Base-by-base conservation (phyloP, 2,888 invertebrate species). In the Pedicia rivosa region DNA sequence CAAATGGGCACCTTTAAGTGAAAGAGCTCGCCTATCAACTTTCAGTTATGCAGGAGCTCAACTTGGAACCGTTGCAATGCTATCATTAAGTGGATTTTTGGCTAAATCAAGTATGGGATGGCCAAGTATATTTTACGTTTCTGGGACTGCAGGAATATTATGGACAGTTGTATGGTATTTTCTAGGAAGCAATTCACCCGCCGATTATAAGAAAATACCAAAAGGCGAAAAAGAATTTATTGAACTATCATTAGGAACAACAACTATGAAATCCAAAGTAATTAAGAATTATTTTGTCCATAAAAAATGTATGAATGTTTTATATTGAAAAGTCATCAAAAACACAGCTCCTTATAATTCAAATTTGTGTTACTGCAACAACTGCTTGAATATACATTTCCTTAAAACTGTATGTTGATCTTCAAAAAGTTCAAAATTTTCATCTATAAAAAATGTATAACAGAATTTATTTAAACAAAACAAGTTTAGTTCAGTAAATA, bases 91-190 rank as follows among this genome's bases (percentile, higher is more conserved):
- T n/a, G 87, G 87, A 1, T 61, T 73, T 3, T 63, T 88, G 28
- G 66, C 80, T 0, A 72, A 72, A 1, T 72, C 76, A 0, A 46
- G 59, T 0, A 63, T 71, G 48, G 84, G 84, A 1, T 86, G 86
- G 86, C 76, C 78, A 1, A 69, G 76, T 6, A 74, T 78, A 39
- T 84, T 84, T 57, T 86, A 84, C 51, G 55, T 73, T 2, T 78
- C 78, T 47, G 83, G 82, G 0, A 62, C 62, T 5, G 52, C 72
- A 1, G 74, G 77, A 0, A 51, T 72, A 1, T 13, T 68, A 0
- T 82, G 80, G 78, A 58, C 68, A 0, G 40, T 70, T 0, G 40
- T 57, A 0, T 83, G 74, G 63, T 56, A 67, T 4, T 54, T 73
- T 38, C 58, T 76, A 13, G 82, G 79, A 0, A 66, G 74, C 6